Base-by-base conservation (phyloP, 2,797 vertebrate species). In the Emydoidea blandingii region DNA sequence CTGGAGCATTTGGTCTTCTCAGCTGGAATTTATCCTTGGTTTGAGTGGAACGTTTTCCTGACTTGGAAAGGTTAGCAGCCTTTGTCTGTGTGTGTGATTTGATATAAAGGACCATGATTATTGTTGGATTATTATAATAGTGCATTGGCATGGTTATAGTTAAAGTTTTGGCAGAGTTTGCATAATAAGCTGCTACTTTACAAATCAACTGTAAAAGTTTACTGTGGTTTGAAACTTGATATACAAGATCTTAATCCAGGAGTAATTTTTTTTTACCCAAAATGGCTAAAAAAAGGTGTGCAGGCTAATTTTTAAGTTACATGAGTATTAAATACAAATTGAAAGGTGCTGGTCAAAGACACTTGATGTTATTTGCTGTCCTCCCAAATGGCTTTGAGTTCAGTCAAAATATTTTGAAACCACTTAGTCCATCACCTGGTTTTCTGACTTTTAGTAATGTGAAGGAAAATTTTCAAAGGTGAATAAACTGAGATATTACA, bases 111-210 rank as follows among this genome's bases (percentile, higher is more conserved):
- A 96, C 5, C 88, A 92, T 96, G 97, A 97, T 97, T 95, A 96
- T 95, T 97, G 88, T 96, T 96, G 97, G 95, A 97, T 98, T 97
- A 96, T 97, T 97, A 92, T 93, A 97, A 97, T 94, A 94, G 81
- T 86, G 94, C 91, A 97, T 94, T 96, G 97, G 97, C 97, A 98
- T 94, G 81, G 96, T 96, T 96, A 97, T 96, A 98, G 97, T 98
- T 98, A 98, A 98, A 97, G 92, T 90, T 96, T 97, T 97, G 97
- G 97, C 97, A 97, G 89, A 96, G 93, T 98, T 97, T 97, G 92
- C 93, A 96, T 91, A 97, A 97, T 97, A 98, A 98, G 97, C 97
- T 97, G 97, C 94, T 97, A 95, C 97, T 98, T 98, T 98, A 98
- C 96, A 97, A 95, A 96, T 97, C 11, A 4, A 89, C 96, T 96